A percentile compares a stretch with the other conserved stretches of the same genome.
Conservation (phyloP, 2,888 invertebrate genomes). For the Malthinus seriepunctatus region DNA sequence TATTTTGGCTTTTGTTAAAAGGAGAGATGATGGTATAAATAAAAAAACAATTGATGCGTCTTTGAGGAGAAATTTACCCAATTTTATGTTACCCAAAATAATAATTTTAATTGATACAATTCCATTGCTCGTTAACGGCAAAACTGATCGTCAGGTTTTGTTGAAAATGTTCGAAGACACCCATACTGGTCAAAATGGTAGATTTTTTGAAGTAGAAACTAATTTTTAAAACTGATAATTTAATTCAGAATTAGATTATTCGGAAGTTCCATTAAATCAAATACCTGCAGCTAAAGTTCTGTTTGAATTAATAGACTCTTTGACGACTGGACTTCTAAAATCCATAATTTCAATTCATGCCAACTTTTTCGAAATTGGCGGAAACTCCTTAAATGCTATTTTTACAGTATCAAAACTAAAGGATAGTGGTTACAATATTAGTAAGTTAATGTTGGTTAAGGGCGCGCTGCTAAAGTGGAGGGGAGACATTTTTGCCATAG, state of each 20-base stretch:
- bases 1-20: constrained; percentile 66
- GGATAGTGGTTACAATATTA: constrained; percentile 77
- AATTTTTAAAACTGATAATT: too few species aligned
- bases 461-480: too few species aligned
- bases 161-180: constrained; percentile 74
- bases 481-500: too few species aligned
- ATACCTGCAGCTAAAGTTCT: constrained; percentile 67
- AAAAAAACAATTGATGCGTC: constrained; percentile 67
- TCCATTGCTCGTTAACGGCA: constrained; percentile 83
- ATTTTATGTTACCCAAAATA: constrained; percentile 80
- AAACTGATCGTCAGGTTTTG: constrained; percentile 79
- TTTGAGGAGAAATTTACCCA: constrained; percentile 66
- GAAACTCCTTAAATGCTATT: constrained; percentile 85
- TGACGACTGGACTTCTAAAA: constrained; percentile 68
- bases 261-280: constrained; percentile 63
- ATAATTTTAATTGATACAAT: constrained; percentile 72
- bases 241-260: constrained; percentile 65
- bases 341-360: constrained; percentile 64
- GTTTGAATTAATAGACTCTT: constrained; percentile 74
- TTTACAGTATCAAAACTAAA: constrained; percentile 76
- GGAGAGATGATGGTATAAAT: constrained; percentile 48
- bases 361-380: constrained; percentile 84
- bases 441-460: constrained; percentile 51
- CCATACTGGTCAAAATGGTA: constrained; percentile 36
- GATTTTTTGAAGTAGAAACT: too few species aligned